phyloP scores from a whole-genome alignment of 2,888 invertebrate species.

The Schizaphis graminum region DNA sequence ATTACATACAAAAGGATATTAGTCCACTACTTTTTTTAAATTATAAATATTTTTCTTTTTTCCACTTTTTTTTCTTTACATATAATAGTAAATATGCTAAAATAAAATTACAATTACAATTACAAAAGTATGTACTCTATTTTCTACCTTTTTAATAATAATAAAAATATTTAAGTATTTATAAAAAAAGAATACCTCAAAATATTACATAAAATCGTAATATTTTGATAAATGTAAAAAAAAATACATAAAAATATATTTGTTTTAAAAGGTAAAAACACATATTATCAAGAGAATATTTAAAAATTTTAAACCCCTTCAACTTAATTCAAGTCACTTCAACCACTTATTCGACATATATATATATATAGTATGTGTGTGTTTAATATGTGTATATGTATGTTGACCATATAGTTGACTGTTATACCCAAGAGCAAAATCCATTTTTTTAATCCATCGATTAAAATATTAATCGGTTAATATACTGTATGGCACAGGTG shows the following conservation, averaged over 20 bases:
- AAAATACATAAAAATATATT: background rate
- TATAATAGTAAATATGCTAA: background rate
- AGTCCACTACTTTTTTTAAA: background rate
- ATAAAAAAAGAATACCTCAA: background rate
- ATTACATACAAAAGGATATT: background rate
- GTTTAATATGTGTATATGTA: background rate
- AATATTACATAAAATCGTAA: background rate
- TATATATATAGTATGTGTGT: background rate
- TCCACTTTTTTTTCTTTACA: background rate
- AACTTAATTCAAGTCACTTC: background rate
- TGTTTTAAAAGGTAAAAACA: background rate
- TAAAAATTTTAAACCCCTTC: background rate
- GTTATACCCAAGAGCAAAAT: background rate
- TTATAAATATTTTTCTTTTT: background rate
- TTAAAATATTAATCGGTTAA: background rate
- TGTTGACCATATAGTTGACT: background rate
- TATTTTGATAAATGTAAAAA: background rate
- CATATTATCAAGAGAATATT: background rate
- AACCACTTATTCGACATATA: background rate
- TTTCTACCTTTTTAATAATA: too few species aligned
- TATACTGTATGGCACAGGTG: background rate
- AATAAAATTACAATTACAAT: background rate
- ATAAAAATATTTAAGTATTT: background rate
- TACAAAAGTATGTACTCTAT: too few species aligned
- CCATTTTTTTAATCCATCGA: background rate